These are phyloP conservation scores for Podarcis cretensis DNA, from an alignment of 2,113 vertebrate genomes.

Conservation along the genomic window DNA sequence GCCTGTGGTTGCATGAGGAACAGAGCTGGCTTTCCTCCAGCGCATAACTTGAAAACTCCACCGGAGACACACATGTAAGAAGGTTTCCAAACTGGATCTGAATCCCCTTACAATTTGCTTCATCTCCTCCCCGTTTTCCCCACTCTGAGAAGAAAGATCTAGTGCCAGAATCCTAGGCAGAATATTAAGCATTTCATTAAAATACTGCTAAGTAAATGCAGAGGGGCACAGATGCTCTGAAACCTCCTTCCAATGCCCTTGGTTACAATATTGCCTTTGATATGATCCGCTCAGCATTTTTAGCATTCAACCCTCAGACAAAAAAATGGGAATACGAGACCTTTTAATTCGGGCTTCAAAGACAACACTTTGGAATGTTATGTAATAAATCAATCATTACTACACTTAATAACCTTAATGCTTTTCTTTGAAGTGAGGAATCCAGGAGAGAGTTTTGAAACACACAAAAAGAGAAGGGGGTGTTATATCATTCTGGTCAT, in stretches of 20 bases:
- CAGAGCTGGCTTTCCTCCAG: rapidly evolving
- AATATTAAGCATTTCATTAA: slow-evolving; percentile 47
- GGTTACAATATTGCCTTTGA: slow-evolving; percentile 15
- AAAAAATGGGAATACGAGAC: slow-evolving; percentile 54
- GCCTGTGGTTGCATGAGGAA: background rate
- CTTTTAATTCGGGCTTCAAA: slow-evolving; percentile 75
- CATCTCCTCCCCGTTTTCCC: slow-evolving; percentile 12
- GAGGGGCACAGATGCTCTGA: slow-evolving; percentile 27
- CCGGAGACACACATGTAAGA: rapidly evolving
- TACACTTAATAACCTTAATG: slow-evolving; percentile 73
- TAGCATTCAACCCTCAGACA: slow-evolving; percentile 37
- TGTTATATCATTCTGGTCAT: slow-evolving; percentile 64
- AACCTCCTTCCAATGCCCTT: slow-evolving; percentile 47
- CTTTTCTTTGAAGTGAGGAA: slow-evolving; percentile 70
- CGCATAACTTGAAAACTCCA: rapidly evolving
- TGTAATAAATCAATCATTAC: slow-evolving; percentile 78
- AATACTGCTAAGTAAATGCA: slow-evolving; percentile 40
- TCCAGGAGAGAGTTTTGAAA: slow-evolving; percentile 54
- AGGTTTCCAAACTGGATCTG: background rate
- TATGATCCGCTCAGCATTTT: slow-evolving; percentile 44
- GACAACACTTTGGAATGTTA: slow-evolving; percentile 74
- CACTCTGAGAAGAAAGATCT: slow-evolving; percentile 5
- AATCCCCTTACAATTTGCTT: background rate
- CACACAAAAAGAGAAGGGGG: background rate
- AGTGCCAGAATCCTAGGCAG: slow-evolving; percentile 12